A percentile compares a stretch with the other conserved stretches of the same genome.
Conservation (phyloP, 2,888 invertebrate genomes). For the Drosophila imparisetae region DNA sequence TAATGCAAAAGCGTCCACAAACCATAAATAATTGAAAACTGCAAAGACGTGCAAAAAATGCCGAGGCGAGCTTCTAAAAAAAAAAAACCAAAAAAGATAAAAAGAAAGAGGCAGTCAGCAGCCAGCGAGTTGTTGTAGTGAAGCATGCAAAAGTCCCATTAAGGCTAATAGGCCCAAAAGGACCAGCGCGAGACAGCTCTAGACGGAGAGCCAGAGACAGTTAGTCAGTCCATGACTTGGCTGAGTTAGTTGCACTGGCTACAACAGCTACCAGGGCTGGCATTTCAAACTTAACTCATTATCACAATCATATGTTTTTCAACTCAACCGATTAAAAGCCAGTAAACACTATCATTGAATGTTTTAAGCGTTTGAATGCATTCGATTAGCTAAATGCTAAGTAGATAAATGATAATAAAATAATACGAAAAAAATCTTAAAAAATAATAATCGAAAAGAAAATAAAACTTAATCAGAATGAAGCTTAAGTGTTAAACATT, state of each 20-base stretch:
- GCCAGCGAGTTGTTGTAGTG: conserved; percentile 67
- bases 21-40: conserved; percentile 81
- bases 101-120: conserved; percentile 43
- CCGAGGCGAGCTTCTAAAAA: conserved; percentile 47
- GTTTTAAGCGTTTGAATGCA: background rate
- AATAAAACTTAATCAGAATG: background rate
- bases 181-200: conserved; percentile 50
- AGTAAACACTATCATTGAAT: background rate
- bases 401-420: background rate
- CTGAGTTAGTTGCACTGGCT: conserved; percentile 55
- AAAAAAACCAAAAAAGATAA: conserved; percentile 13
- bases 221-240: conserved; percentile 55
- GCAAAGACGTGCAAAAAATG: conserved; percentile 75
- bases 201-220: conserved; percentile 44
- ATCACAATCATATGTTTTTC: conserved; percentile 1
- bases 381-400: background rate
- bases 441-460: background rate
- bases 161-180: conserved; percentile 76
- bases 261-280: conserved; percentile 46
- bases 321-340: background rate
- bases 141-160: conserved; percentile 77
- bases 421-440: too few species aligned
- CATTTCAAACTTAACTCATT: background rate
- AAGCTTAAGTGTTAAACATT: background rate
- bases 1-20: conserved; percentile 75